Base-by-base conservation (phyloP, 2,888 invertebrate genomes). In the Scaptomyza reducta region DNA sequence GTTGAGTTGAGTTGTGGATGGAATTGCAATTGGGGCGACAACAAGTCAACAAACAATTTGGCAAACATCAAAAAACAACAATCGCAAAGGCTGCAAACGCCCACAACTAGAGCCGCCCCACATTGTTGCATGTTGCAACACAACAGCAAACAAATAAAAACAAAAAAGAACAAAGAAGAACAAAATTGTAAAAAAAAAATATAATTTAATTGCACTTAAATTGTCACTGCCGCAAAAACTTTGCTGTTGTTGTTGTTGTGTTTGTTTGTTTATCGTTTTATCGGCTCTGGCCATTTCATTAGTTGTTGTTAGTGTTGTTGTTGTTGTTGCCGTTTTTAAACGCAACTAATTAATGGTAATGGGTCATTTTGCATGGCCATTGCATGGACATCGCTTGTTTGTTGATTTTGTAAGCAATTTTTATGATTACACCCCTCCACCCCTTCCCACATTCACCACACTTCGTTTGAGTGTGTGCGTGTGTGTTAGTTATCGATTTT, bases 311-410 rank as follows among this genome's bases (percentile, higher is more conserved):
- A 44, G 11, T 29, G 51, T 38, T 63, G 49, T 35, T 42, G 44
- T 35, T 53, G 54, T 40, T 61, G 55, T 27, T 51, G 64, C 59
- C 31, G 57, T 58, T 65, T 82, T 87, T 82, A 82, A 82, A 85
- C 70, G 87, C 86, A 82, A 82, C 82, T 82, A 87, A 82, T 82
- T 82, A 83, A 85, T 71, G 82, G 82, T 83, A 83, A 83, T 83
- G 86, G 88, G 76, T 82, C 82, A 83, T 85, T 83, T 83, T 83
- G 88, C 88, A 81, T 87, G 88, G 70, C 88, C 88, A 84, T 86
- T 74, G 85, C 80, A 72, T 77, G 71, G 57, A 55, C 57, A 72
- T 64, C 53, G 78, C 83, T 86, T 87, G 84, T 82, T 82, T 82
- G 86, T 87, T 87, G 77, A 84, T 87, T 83, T 81, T 87, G 87